Conservation (phyloP, 2,888 invertebrate genomes). For the Nemapogon koenigi region DNA sequence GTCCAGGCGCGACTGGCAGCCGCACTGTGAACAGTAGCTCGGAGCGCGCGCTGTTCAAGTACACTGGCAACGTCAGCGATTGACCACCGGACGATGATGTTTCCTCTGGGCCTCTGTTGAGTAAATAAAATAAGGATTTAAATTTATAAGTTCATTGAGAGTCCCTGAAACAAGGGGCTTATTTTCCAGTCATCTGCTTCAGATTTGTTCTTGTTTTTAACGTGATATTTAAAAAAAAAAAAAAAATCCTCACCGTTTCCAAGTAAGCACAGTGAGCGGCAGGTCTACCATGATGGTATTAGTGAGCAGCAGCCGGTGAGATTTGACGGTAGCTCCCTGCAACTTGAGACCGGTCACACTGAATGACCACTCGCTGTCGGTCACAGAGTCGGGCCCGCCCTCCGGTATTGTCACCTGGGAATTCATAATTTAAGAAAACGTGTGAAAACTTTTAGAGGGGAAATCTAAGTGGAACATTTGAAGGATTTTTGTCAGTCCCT, state of each 20-base stretch:
- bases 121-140: background rate
- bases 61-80: conserved; percentile 89
- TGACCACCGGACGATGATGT: conserved; percentile 39
- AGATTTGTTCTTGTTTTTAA: too few relatives aligned
- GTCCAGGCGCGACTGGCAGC: conserved; percentile 87
- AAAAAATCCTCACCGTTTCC: conserved; percentile 72
- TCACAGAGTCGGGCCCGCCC: conserved; percentile 61
- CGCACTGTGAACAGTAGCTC: conserved; percentile 96
- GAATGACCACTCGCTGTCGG: conserved; percentile 72
- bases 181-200: too few relatives aligned
- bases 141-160: background rate
- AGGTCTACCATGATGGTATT: conserved; percentile 96
- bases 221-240: background rate
- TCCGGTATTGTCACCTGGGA: conserved; percentile 70
- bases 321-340: conserved; percentile 94
- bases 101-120: conserved; percentile 37
- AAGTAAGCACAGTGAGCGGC: conserved; percentile 86
- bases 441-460: too few relatives aligned
- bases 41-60: conserved; percentile 94
- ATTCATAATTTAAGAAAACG: too few relatives aligned
- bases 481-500: too few relatives aligned
- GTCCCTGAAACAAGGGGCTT: background rate
- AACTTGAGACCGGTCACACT: conserved; percentile 85
- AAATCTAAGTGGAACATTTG: too few relatives aligned
- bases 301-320: conserved; percentile 87